Base-by-base conservation (phyloP, 2,888 invertebrate species). In the Oxycera nigricornis region DNA sequence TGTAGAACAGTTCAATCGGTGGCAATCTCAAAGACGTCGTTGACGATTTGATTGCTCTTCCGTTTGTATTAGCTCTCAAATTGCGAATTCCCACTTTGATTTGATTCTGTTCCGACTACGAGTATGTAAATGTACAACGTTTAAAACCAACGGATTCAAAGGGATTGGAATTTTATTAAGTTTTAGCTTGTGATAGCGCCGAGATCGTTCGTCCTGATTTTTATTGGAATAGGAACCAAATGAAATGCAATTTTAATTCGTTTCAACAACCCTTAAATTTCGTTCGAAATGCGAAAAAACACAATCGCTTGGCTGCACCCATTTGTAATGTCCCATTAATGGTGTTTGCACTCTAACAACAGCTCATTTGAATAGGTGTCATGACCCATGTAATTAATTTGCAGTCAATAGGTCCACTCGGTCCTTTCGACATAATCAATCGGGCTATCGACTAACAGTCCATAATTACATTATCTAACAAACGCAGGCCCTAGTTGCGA, bases 1-100 rank as follows among this genome's bases (percentile, higher is more conserved):
- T 70, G 55, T 70, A 31, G 70, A 70, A 31, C 70, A 70, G 70
- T 52, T 70, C 70, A 70, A 70, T 70, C 55, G 70, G 52, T 52
- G 31, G 70, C 70, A 35, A 70, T 70, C 20, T 70, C 70, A 70
- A 70, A 70, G 70, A 31, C 35, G 28, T 22, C 30, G 9, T 52
- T 55, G 26, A 35, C 35, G 20, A 28, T 52, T 52, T 17, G 55
- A n/a, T 39, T 65, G 17, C 65, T 30, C 24, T 65, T 24, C 22
- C 39, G 22, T 65, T 65, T 17, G 20, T 24, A 41, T 65, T 41
- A 65, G 65, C 65, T 24, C 14, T n/a, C 9, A 20, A 65, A 20
- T 39, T 35, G 41, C 39, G 30, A 65, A 39, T 65, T 41, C 30
- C 65, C 6, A 41, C 39, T 24, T 30, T 28, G 39, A 65, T 65